These are phyloP conservation scores for Agriotes lineatus DNA, from an alignment of 2,888 invertebrate species.

Conservation along the genomic window DNA sequence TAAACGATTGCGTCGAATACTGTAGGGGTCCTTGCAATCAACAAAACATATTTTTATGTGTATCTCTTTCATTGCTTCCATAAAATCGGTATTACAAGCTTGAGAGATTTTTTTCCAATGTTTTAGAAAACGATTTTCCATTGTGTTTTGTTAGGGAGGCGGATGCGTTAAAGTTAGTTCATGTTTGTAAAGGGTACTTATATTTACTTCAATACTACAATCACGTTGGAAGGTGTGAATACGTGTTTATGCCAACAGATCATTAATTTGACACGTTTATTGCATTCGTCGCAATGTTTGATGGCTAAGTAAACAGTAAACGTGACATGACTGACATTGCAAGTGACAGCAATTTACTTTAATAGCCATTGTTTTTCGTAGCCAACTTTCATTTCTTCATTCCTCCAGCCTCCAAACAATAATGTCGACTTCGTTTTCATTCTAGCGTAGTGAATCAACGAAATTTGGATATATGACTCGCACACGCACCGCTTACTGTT, in stretches of 20 bases:
- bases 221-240: background rate
- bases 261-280: constrained; percentile 18
- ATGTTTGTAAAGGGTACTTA: too few species aligned
- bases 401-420: constrained; percentile 6
- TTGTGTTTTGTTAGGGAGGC: too few species aligned
- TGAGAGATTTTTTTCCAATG: too few species aligned
- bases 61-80: too few species aligned
- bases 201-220: background rate
- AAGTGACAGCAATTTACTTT: constrained; percentile 20
- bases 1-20: too few species aligned
- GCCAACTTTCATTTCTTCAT: constrained; percentile 18
- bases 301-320: constrained; percentile 2
- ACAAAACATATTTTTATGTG: too few species aligned
- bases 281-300: constrained; percentile 8
- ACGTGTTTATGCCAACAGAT: constrained; percentile 3
- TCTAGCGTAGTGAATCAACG: constrained; percentile 9
- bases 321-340: constrained; percentile 23
- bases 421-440: constrained; percentile 18
- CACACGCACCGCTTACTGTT: background rate
- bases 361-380: constrained; percentile 20
- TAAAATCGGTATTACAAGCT: too few species aligned
- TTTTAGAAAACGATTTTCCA: too few species aligned
- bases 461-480: constrained; percentile 9
- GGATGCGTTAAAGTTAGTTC: too few species aligned
- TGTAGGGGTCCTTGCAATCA: too few species aligned